These are phyloP conservation scores for Lanius collurio DNA, from an alignment of 2,113 vertebrate species.

Conservation along the genomic window DNA sequence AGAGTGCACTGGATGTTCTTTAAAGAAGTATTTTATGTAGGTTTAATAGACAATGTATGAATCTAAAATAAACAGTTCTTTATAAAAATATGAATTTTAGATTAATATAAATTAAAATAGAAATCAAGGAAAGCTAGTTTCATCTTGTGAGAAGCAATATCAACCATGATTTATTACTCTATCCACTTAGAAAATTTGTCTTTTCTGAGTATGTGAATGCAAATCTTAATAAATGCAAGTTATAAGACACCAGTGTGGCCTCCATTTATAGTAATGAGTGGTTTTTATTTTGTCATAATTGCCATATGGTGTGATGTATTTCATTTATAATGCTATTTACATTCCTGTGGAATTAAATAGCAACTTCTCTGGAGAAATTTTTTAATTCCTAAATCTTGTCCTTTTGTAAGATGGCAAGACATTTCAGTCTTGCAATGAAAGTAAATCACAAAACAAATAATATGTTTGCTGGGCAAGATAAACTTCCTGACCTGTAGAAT, in stretches of 20 bases:
- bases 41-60: neutral
- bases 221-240: neutral
- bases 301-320: neutral
- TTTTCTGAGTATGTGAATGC: neutral
- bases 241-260: neutral
- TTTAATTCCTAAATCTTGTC: neutral
- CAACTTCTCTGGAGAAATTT: neutral
- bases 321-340: neutral
- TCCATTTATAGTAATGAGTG: neutral
- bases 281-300: neutral
- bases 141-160: neutral
- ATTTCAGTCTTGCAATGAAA: neutral
- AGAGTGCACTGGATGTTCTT: neutral
- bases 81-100: neutral
- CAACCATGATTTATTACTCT: neutral
- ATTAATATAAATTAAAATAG: neutral
- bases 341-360: neutral
- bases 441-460: neutral
- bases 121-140: neutral
- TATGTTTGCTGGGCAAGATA: neutral
- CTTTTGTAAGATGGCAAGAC: neutral
- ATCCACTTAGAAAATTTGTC: neutral
- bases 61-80: neutral
- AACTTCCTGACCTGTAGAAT: neutral
- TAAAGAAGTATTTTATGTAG: conserved; percentile 1